Conservation (phyloP, 1,140 invertebrate genomes). For the Philopotamus ludificatus region DNA sequence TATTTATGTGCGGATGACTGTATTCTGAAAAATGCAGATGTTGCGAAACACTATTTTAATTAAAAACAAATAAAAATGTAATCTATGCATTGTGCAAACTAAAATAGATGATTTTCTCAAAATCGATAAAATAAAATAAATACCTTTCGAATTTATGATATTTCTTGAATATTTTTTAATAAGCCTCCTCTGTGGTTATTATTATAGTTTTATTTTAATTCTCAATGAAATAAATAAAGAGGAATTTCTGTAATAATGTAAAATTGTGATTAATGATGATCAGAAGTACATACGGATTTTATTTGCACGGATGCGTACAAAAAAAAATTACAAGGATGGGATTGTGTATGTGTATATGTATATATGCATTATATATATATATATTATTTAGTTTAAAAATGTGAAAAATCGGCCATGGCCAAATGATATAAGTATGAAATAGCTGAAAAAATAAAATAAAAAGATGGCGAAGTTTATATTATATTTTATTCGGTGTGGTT, state of each 20-base stretch:
- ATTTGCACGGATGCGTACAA: too few relatives aligned
- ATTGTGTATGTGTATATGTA: too few relatives aligned
- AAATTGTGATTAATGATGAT: background rate
- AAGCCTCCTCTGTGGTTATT: constrained; percentile 18
- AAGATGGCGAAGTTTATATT: background rate
- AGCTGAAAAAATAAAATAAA: constrained; percentile 3
- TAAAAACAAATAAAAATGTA: background rate
- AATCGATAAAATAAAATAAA: constrained; percentile 19
- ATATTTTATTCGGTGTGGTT: background rate
- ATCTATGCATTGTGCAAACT: too few relatives aligned
- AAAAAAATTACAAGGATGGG: too few relatives aligned
- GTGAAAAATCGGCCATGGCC: background rate
- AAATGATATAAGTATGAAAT: background rate
- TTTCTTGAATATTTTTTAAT: constrained; percentile 15
- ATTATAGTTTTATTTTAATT: constrained; percentile 4
- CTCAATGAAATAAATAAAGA: constrained; percentile 17
- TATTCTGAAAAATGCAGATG: background rate
- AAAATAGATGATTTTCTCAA: background rate
- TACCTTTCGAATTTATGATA: constrained; percentile 23
- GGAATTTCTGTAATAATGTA: constrained; percentile 9
- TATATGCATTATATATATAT: background rate
- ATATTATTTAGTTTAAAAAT: background rate
- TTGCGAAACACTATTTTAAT: too few relatives aligned
- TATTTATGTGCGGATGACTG: background rate
- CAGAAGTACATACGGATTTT: too few relatives aligned